phyloP scores from a whole-genome alignment of 2,113 vertebrate genomes.

The Thalassarche chlororhynchos region DNA sequence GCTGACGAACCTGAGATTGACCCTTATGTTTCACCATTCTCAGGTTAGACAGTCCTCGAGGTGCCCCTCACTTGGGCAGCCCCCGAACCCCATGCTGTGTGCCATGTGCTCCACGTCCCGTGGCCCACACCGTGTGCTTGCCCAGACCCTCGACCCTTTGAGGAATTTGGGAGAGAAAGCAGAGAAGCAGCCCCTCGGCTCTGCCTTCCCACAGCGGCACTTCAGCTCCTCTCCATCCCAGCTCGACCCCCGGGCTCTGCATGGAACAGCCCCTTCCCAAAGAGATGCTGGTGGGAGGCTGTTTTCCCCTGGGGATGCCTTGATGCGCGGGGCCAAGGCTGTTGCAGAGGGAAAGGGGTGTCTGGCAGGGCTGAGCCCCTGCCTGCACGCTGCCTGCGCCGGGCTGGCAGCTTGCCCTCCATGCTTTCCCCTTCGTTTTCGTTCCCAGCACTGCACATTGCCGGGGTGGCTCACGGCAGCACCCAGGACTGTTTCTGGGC shows the following conservation, averaged over 20 bases:
- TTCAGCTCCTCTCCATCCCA: background rate
- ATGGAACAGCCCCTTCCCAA: background rate
- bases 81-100: rapidly evolving
- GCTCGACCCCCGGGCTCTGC: rapidly evolving
- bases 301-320: background rate
- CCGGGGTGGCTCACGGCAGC: background rate
- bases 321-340: background rate
- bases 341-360: background rate
- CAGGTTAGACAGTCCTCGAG: slow-evolving; percentile 94
- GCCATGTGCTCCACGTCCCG: rapidly evolving
- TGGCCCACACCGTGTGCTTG: rapidly evolving
- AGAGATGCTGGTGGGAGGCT: background rate
- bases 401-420: background rate
- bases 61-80: slow-evolving; percentile 63
- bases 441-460: rapidly evolving
- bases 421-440: background rate
- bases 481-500: background rate
- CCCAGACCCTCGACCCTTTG: rapidly evolving
- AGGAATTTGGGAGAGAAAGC: background rate
- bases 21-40: slow-evolving; percentile 86
- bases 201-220: background rate
- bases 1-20: slow-evolving; percentile 99
- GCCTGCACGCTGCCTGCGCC: rapidly evolving
- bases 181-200: background rate
- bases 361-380: background rate